Percentiles rank a stretch among this genome's conserved stretches.
phyloP scores from a whole-genome alignment of 2,113 vertebrate genomes.

The Turdus rufiventris region DNA sequence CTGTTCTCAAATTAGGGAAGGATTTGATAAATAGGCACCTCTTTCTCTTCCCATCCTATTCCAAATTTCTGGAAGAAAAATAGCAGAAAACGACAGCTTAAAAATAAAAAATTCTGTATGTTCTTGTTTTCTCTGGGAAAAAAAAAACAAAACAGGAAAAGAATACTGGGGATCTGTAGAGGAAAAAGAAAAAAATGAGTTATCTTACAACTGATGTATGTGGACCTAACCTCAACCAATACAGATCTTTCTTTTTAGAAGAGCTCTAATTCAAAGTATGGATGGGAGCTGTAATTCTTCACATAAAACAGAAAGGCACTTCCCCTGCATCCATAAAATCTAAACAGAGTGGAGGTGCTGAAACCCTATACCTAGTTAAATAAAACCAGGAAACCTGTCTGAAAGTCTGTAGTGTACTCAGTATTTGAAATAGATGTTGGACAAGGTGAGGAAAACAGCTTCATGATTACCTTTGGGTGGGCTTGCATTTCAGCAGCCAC shows the following conservation, averaged over 20 bases:
- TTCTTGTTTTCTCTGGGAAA: neutral
- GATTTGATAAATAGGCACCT: neutral
- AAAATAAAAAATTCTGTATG: neutral
- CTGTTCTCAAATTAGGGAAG: accelerated
- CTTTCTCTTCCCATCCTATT: neutral
- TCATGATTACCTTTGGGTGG: neutral
- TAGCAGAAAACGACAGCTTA: neutral
- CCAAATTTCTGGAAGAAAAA: neutral
- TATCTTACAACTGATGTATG: neutral
- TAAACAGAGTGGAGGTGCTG: neutral
- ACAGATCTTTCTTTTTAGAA: neutral
- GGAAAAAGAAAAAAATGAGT: neutral
- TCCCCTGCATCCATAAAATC: neutral
- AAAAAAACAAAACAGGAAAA: neutral
- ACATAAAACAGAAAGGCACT: neutral
- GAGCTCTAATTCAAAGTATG: neutral
- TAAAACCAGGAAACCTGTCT: neutral
- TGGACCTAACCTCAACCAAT: neutral
- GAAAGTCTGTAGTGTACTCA: neutral
- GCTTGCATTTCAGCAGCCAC: neutral
- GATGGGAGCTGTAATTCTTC: neutral
- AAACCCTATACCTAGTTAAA: accelerated
- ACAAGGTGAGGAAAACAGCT: neutral
- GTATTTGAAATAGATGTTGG: neutral
- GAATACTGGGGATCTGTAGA: neutral